Base-by-base conservation (phyloP, 1,140 invertebrate species). In the Formica selysi region DNA sequence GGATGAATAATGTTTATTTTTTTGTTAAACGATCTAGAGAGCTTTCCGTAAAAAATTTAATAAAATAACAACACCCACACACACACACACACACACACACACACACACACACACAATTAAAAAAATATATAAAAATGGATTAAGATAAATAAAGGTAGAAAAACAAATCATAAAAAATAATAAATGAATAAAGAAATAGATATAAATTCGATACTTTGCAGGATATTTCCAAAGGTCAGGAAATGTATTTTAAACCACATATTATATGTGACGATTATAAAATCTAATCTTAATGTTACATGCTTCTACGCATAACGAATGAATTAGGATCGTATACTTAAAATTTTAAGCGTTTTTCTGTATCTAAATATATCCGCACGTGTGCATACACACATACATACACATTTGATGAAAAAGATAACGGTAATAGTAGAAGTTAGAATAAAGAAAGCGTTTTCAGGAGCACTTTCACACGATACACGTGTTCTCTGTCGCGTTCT, bases 221-320 rank as follows among this genome's bases (percentile, higher is more conserved):
- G 13, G 6, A 51, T 3, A 19, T 36, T 57, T 51, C 22, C 5
- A 22, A 38, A 74, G 3, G 1, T 10, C 3, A 16, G 29, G 26
- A 78, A 65, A 76, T 44, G 5, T n/a, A 8, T 32, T 57, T 16
- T 26, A 22, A 11, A 57, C n/a, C 16, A 6, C 11, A 5, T 41
- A 22, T 11, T 19, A 29, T 29, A 41, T 32, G 41, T 22, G 13
- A 1, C 11, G 26, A 13, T 78, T 78, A 64, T 41, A 26, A 44
- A 65, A 78, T 78, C 19, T 65, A 61, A 62, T 76, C 38, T 76
- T 32, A 44, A 76, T 64, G 19, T 62, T 44, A 44, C 11, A 26
- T 2, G 4, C 7, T 4, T 36, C 26, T 38, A n/a, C 13, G 4
- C 29, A 6, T 65, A 48, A 65, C 44, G 29, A 65, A 51, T 65